A percentile compares a stretch with the other conserved stretches of the same genome.
Conservation (phyloP, 53 echinoderm and acorn worm genomes). For the Crossaster papposus region DNA sequence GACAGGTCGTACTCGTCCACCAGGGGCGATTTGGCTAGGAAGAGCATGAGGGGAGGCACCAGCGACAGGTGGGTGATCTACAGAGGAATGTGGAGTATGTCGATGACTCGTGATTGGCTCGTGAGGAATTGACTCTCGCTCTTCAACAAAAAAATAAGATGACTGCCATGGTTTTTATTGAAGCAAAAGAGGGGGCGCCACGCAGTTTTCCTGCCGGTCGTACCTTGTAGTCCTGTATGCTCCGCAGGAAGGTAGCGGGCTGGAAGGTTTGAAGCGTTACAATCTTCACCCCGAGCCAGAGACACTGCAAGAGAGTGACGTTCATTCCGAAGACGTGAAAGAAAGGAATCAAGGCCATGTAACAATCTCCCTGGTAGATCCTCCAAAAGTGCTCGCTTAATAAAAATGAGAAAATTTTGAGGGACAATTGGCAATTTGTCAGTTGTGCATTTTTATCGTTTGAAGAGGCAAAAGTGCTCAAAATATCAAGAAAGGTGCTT, state of each 20-base stretch:
- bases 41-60: slow-evolving; percentile 71
- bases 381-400: not conserved
- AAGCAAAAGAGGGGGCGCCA: not conserved
- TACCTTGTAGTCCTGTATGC: slow-evolving; percentile 74
- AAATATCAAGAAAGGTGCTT: too few relatives aligned
- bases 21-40: slow-evolving; percentile 72
- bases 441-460: too few relatives aligned
- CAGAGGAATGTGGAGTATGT: too few relatives aligned
- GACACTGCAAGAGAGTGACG: slow-evolving; percentile 44
- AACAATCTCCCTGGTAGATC: not conserved
- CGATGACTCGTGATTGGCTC: too few relatives aligned
- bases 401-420: too few relatives aligned
- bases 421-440: too few relatives aligned
- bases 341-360: slow-evolving; percentile 63
- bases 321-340: slow-evolving; percentile 71
- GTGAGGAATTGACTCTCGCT: too few relatives aligned
- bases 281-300: slow-evolving; percentile 52
- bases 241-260: slow-evolving; percentile 60
- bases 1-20: slow-evolving; percentile 77
- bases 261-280: slow-evolving; percentile 71
- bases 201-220: not conserved
- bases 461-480: too few relatives aligned
- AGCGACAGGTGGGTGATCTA: slow-evolving; percentile 55
- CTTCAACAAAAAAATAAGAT: not conserved
- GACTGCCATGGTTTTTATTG: not conserved